Evolutionary conservation across 1,140 invertebrate genomes (phyloP), one percentile per base, ranked within the genome.

Genomic region (roundworm (Caenorhabditis elegans)): DNA sequence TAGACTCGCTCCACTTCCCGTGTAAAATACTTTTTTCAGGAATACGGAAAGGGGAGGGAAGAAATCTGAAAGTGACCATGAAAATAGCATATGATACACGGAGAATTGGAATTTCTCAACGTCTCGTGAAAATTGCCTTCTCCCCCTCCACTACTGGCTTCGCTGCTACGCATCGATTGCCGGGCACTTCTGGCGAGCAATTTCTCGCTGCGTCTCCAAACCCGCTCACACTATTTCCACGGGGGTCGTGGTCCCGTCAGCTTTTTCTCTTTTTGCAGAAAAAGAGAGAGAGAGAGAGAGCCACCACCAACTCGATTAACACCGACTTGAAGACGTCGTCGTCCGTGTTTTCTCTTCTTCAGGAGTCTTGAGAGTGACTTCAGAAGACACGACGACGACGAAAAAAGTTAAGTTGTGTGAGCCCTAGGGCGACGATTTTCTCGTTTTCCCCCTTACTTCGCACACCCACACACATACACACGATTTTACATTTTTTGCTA

Each of bases 221-320:
- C n/a, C 19, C 13, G 6, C n/a, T 15, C 13, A 17, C 53, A 17
- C 11, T 53, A 11, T 24, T 22, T 60, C 11, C 43, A 24, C n/a
- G n/a, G n/a, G n/a, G n/a, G n/a, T 19, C 2, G n/a, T 43, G 34
- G 34, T 70, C 60, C n/a, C n/a, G n/a, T n/a, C n/a, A n/a, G n/a
- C n/a, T n/a, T n/a, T n/a, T n/a, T 70, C 60, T 43, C 34, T 19
- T 70, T 70, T 70, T 43, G 60, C 60, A 39, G 34, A 70, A 31
- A 70, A n/a, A n/a, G n/a, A n/a, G n/a, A n/a, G n/a, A n/a, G n/a
- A n/a, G n/a, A n/a, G n/a, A n/a, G n/a, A n/a, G n/a, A 70, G 60
- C 60, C 36, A 34, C 60, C 60, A 39, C 60, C 60, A 70, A 70
- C 60, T 70, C 60, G 60, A 70, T 70, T 70, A 70, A 70, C 60